A percentile compares a stretch with the other conserved stretches of the same genome.
phyloP scores from a whole-genome alignment of 2,113 vertebrate genomes.

The Cepphus grylle region DNA sequence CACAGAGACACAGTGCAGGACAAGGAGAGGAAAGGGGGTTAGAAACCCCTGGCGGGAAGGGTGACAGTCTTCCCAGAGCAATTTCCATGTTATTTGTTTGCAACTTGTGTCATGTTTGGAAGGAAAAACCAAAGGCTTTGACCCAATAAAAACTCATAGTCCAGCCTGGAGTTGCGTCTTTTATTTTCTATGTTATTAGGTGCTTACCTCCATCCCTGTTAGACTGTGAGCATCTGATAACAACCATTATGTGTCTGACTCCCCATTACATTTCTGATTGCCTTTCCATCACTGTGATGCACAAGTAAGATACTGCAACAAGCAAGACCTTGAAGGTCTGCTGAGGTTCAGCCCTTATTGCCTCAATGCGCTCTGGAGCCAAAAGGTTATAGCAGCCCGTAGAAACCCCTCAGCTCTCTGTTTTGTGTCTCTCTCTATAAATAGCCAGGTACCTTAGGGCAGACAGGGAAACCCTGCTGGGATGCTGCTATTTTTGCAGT shows the following conservation, averaged over 20 bases:
- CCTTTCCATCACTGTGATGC: not conserved
- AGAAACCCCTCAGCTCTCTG: not conserved
- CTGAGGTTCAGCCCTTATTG: not conserved
- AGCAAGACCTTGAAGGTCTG: not conserved
- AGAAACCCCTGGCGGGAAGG: not conserved
- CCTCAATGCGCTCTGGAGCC: not conserved
- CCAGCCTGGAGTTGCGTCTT: not conserved
- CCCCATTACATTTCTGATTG: fast-evolving
- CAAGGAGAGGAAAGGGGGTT: not conserved
- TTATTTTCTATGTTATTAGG: not conserved
- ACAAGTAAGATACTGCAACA: not conserved
- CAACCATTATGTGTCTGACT: not conserved
- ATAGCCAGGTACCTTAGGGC: not conserved
- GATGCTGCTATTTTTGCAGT: not conserved
- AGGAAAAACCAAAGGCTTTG: not conserved
- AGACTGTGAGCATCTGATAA: not conserved
- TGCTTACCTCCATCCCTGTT: not conserved
- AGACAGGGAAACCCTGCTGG: not conserved
- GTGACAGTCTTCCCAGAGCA: not conserved
- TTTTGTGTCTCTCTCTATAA: not conserved
- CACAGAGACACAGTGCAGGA: not conserved
- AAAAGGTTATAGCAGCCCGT: not conserved
- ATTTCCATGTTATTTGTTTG: not conserved
- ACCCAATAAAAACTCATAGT: not conserved
- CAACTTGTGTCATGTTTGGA: not conserved